Base-by-base conservation (phyloP, 92 coral and sea anemone genomes). In the Galaxea fascicularis region DNA sequence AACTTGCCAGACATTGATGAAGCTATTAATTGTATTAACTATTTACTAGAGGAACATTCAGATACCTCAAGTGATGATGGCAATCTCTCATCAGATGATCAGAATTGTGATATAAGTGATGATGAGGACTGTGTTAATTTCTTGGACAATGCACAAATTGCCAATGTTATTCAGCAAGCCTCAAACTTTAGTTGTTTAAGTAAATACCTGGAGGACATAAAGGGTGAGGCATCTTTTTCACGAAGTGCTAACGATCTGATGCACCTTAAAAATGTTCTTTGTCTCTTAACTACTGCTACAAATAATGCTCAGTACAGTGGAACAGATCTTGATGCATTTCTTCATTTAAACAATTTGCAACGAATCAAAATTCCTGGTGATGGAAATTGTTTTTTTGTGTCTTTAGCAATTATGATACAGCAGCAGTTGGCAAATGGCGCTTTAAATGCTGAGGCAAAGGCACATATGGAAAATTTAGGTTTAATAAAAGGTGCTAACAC, bases 361-460 rank as follows among this genome's bases (percentile, higher is more conserved):
- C 91, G 91, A 10, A 56, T 88, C 12, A 54, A 67, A 75, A 56
- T 88, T 76, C 78, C 84, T 88, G 88, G 91, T 74, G 87, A 88
- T 66, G 80, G 91, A 31, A 87, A 87, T 44, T 73, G 84, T 76
- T 82, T 88, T 75, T 88, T 88, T 82, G 87, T 82, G 69, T 74
- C 91, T 41, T 75, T 88, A 35, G 91, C 88, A 58, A 82, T 64
- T 65, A 82, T 76, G 88, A 75, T 88, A 76, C 79, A 82, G 84
- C 78, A 87, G 73, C 78, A 82, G 82, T 82, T 82, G 80, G 71
- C n/a, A 63, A 45, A 52, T 13, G 87, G 84, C 39, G 0, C 52
- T 76, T 88, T 88, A 63, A 88, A 69, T 82, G 87, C 68, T 44
- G 87, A 81, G 27, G 83, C 73, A 73, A 88, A 39, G 73, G 20